These are phyloP conservation scores for Antheraea mylitta DNA, from an alignment of 1,140 invertebrate species.

Conservation along the genomic window DNA sequence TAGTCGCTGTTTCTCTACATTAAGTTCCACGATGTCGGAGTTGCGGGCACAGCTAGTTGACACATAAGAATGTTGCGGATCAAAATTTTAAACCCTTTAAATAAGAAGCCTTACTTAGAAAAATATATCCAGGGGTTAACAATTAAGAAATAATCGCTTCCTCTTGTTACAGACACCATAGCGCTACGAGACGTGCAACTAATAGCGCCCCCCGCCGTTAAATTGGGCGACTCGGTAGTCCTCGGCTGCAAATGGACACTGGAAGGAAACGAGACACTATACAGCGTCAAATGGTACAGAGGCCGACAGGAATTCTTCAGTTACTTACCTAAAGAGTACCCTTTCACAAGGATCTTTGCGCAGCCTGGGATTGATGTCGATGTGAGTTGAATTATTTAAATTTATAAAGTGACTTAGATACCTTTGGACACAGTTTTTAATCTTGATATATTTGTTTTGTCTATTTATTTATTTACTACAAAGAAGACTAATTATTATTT, in stretches of 20 bases:
- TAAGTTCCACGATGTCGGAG: too few species aligned
- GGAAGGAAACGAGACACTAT: constrained; percentile 82
- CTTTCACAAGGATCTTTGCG: constrained; percentile 80
- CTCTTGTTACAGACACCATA: constrained; percentile 62
- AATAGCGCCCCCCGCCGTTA: constrained; percentile 82
- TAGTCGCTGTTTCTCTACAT: too few species aligned
- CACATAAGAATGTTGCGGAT: too few species aligned
- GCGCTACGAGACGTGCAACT: constrained; percentile 63
- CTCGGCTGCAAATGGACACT: constrained; percentile 87
- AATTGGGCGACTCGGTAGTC: constrained; percentile 83
- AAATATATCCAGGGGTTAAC: too few species aligned
- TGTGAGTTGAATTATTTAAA: constrained; percentile 55
- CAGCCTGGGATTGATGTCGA: constrained; percentile 81
- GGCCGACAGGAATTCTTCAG: constrained; percentile 85
- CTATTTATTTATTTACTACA: too few species aligned
- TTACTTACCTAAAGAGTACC: constrained; percentile 82
- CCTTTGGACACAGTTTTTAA: too few species aligned
- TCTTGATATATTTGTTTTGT: too few species aligned
- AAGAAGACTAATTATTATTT: too few species aligned
- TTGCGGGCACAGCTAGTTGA: too few species aligned
- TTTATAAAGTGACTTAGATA: too few species aligned
- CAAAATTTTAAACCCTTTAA: too few species aligned
- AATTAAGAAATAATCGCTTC: constrained; percentile 8
- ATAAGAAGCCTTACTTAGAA: neutral
- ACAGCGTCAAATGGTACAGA: constrained; percentile 92